A percentile compares a stretch with the other conserved stretches of the same genome.
Conservation (phyloP, 2,113 vertebrate genomes). For the Forbesichthys papilliferus region DNA sequence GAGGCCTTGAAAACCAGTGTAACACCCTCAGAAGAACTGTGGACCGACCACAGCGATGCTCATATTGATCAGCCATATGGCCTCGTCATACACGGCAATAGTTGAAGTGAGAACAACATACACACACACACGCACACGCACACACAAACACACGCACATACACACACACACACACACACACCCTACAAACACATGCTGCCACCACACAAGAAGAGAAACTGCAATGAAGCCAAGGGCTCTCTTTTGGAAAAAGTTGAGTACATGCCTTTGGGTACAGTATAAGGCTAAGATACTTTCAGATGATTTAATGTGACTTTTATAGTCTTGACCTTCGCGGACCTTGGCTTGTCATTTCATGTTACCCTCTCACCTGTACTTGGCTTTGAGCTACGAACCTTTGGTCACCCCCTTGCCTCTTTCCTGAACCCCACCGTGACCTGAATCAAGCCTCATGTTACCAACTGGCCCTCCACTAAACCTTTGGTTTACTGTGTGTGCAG, state of each 20-base stretch:
- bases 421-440: conserved; percentile 12
- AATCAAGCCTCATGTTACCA: conserved; percentile 10
- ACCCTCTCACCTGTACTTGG: conserved; percentile 20
- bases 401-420: conserved; percentile 27
- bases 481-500: conserved; percentile 20
- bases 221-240: not conserved
- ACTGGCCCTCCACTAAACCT: conserved; percentile 49
- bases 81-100: conserved; percentile 29
- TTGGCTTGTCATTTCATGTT: conserved; percentile 42
- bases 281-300: conserved; percentile 48
- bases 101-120: conserved; percentile 30
- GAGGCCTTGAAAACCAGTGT: conserved; percentile 34
- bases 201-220: conserved; percentile 16
- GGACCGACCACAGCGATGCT: conserved; percentile 10
- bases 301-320: conserved; percentile 58
- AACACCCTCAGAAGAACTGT: conserved; percentile 14
- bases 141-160: conserved; percentile 13
- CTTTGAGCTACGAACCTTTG: conserved; percentile 22
- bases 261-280: conserved; percentile 46
- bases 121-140: conserved; percentile 12
- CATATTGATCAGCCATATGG: conserved; percentile 28
- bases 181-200: not conserved
- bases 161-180: not conserved
- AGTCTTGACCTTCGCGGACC: conserved; percentile 46
- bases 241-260: conserved; percentile 47